Base-by-base conservation (phyloP, 1,140 invertebrate genomes). In the fruit fly (Drosophila melanogaster) region DNA sequence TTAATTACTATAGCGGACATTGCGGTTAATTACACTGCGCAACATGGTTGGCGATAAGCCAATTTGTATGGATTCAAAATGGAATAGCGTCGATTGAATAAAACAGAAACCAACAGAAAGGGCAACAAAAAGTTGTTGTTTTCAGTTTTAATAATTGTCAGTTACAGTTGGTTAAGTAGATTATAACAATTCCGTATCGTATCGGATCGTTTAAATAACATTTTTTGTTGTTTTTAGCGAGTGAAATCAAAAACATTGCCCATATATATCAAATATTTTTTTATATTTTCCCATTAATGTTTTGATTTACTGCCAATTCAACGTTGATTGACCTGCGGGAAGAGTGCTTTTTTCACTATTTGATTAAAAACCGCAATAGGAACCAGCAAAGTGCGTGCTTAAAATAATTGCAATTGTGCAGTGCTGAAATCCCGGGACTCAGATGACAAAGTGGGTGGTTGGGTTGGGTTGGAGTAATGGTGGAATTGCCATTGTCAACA, bases 331-430 rank as follows among this genome's bases (percentile, higher is more conserved):
- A 22, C 37, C 24, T 22, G 38, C 35, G 12, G 47, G 30, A 12
- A 53, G 72, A 57, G 60, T 53, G 53, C 11, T 47, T 65, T 33
- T 33, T 50, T 24, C 43, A 11, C 66, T 33, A 11, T 67, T 76
- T 80, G 72, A 65, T 76, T 71, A 56, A 80, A 79, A 76, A 54
- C 61, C 70, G 49, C 60, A 81, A 50, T 49, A 43, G 50, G 35
- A 44, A 57, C 59, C 62, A 79, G 58, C 60, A 76, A 84, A 84
- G 77, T 85, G 72, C 58, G 77, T 77, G 81, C 77, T 85, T 81
- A 73, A 85, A 81, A 85, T 86, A 77, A 80, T 80, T 81, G 67
- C 81, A 75, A 60, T 77, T 65, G 60, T 65, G 46, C 30, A 43
- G 51, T 53, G 54, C 55, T 43, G 37, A 60, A 72, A 51, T n/a